Evolutionary conservation across 2,888 invertebrate genomes (phyloP).

Genomic region (Mesorhabditis spiculigera): DNA sequence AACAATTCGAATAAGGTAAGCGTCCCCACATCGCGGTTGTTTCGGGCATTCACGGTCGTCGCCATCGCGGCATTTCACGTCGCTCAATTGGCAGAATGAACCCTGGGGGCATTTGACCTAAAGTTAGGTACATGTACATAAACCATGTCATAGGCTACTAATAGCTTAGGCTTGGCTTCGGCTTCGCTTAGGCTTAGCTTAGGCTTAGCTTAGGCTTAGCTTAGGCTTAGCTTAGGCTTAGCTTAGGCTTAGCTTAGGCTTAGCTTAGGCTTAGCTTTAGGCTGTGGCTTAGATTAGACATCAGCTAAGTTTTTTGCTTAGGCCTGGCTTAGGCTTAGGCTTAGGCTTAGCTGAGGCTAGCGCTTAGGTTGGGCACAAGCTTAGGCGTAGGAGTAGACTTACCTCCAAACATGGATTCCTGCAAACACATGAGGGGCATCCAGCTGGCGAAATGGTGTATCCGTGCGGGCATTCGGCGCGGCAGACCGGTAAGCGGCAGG

Average conservation of each 20-base stretch:
- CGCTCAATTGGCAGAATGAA: conserved; percentile 39
- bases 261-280: no score
- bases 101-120: conserved; percentile 42
- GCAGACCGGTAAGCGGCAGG: conserved; percentile 26
- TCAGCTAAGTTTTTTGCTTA: no score
- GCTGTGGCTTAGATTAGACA: no score
- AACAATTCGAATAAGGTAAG: background rate
- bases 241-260: no score
- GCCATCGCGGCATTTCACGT: conserved; percentile 42
- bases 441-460: conserved; percentile 31
- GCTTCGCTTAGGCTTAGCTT: no score
- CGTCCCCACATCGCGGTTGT: conserved; percentile 47
- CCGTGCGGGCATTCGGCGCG: conserved; percentile 38
- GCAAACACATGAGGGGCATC: conserved; percentile 50
- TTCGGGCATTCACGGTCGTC: conserved; percentile 35
- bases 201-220: no score
- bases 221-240: no score
- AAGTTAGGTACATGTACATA: background rate
- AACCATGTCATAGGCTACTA: no score
- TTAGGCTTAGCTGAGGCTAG: no score
- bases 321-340: no score
- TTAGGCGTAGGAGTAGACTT: background rate
- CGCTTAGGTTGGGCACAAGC: background rate
- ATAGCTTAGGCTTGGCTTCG: no score
- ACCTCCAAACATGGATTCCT: conserved; percentile 43